Base-by-base conservation (phyloP, 2,888 invertebrate genomes). In the Ptychoptera albimana region DNA sequence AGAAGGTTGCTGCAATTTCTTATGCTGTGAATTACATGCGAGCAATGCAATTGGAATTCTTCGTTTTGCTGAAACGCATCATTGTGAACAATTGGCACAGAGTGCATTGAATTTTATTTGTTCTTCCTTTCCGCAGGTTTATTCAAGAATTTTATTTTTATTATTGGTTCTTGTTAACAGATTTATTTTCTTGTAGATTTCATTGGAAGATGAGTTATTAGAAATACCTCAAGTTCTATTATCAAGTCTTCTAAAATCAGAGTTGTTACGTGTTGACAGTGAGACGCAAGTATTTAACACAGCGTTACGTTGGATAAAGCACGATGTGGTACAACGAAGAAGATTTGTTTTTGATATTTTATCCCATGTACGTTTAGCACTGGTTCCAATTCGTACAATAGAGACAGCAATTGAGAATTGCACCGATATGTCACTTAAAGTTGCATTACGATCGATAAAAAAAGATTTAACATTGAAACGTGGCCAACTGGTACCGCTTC, bases 261-360 rank as follows among this genome's bases (percentile, higher is more conserved):
- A 93, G 68, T 74, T 83, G 60, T 72, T 93, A 45, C 80, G 81
- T 59, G 84, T 93, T 44, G 88, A 91, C 59, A 82, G 81, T 50
- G 92, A 92, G 70, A 79, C 80, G 57, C 86, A 92, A 76, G 89
- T 86, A 48, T 79, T 91, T 60, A 78, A 82, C 60, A 83, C 87
- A 45, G 91, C 89, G 13, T 68, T 92, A 51, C 75, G 82, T 52
- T 93, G 93, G 93, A 76, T 93, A 41, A 78, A 79, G 51, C 81
- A 86, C 57, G 84, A 89, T 57, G 77, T 85, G 12, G 67, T 75
- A 13, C 73, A 78, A 43, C 73, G 93, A 44, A 74, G 87, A 50
- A 77, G 82, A 48, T 82, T 79, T 60, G 83, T 92, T 49, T 89
- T 89, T 59, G 88, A 91, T 65, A 78, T 92, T 46, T 67, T 93